A percentile compares a stretch with the other conserved stretches of the same genome.
phyloP scores from a whole-genome alignment of 2,797 vertebrate genomes.

The Microctenopoma steveboyesi region DNA sequence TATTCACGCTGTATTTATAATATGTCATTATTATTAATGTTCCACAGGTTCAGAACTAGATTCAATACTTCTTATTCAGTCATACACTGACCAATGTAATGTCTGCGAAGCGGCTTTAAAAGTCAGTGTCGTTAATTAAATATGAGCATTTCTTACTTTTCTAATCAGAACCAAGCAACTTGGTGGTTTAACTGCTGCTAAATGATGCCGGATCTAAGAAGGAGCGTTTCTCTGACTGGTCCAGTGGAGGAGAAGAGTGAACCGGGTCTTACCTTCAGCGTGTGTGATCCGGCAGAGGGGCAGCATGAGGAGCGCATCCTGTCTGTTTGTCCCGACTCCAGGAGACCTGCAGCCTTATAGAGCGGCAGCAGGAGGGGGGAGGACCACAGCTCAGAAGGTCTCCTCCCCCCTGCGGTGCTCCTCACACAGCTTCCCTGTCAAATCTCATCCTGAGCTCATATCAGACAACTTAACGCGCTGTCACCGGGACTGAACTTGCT shows the following conservation, averaged over 20 bases:
- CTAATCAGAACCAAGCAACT: background rate
- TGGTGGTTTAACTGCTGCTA: background rate
- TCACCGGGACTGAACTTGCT: slow-evolving; percentile 15
- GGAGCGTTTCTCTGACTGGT: no score
- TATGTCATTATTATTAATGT: no score
- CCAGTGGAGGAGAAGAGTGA: background rate
- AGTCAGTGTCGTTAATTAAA: no score
- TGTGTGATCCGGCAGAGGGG: slow-evolving; percentile 20
- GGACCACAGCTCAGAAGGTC: slow-evolving; percentile 7
- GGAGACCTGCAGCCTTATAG: slow-evolving; percentile 56
- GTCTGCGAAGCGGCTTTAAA: no score
- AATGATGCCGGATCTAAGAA: no score
- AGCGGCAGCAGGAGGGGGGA: slow-evolving; percentile 36
- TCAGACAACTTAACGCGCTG: slow-evolving; percentile 29
- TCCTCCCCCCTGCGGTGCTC: slow-evolving; percentile 7
- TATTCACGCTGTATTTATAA: no score
- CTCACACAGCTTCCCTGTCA: background rate
- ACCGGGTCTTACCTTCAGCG: slow-evolving; percentile 59
- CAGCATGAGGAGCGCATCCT: slow-evolving; percentile 57
- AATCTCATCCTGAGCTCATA: slow-evolving; percentile 29
- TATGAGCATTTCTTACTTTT: no score
- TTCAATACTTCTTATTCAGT: no score
- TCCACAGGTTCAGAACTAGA: no score
- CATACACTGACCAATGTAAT: no score
- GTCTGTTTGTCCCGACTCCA: slow-evolving; percentile 29